Evolutionary conservation across 2,888 invertebrate species (phyloP).

Genomic region (Augiades crinisus): DNA sequence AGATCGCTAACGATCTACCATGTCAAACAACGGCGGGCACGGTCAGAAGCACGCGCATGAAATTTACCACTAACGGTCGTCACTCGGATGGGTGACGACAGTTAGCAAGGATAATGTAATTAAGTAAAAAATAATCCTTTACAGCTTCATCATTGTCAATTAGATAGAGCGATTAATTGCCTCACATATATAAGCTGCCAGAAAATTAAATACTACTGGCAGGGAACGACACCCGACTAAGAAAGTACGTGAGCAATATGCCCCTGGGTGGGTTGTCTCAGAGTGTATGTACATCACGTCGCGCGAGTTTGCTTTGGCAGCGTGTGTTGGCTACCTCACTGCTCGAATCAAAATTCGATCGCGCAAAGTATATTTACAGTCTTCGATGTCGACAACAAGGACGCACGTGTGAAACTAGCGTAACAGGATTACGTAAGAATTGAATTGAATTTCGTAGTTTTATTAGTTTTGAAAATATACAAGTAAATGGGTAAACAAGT

Average conservation of each 20-base stretch:
- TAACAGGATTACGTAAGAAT: slow-evolving; percentile 22
- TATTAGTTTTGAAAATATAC: slow-evolving; percentile 14
- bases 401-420: slow-evolving; percentile 26
- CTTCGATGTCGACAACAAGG: slow-evolving; percentile 38
- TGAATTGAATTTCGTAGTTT: slow-evolving; percentile 15
- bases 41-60: too few species aligned
- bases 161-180: too few species aligned
- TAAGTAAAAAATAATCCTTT: too few species aligned
- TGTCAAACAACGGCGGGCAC: too few species aligned
- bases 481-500: too few species aligned
- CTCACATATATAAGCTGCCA: slow-evolving; percentile 34
- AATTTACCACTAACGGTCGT: too few species aligned
- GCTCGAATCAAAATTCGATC: slow-evolving; percentile 60
- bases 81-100: too few species aligned
- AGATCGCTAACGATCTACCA: too few species aligned
- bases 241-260: slow-evolving; percentile 75
- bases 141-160: too few species aligned
- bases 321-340: slow-evolving; percentile 64
- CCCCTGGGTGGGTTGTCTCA: slow-evolving; percentile 54
- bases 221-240: slow-evolving; percentile 68
- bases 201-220: slow-evolving; percentile 68
- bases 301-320: slow-evolving; percentile 70
- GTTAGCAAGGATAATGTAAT: too few species aligned
- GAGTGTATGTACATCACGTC: slow-evolving; percentile 71
- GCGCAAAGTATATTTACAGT: slow-evolving; percentile 51